phyloP scores from a whole-genome alignment of 1,140 invertebrate genomes.

The Drosophila insularis region DNA sequence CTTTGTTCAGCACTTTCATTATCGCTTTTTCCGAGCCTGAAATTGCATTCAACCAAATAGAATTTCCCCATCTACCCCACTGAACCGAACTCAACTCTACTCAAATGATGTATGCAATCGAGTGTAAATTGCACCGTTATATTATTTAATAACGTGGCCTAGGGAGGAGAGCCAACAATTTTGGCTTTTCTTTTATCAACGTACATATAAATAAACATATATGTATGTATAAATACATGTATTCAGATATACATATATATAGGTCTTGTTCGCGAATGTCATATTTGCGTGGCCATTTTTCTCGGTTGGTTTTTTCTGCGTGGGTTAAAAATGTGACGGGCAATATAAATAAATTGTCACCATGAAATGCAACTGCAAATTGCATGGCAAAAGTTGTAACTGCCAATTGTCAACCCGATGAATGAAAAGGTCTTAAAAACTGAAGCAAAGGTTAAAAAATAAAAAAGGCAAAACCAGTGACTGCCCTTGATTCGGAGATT shows the following conservation, averaged over 20 bases:
- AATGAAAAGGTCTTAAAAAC: neutral
- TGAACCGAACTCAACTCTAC: conserved; percentile 8
- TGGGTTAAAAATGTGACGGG: conserved; percentile 25
- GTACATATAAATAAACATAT: neutral
- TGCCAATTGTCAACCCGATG: conserved; percentile 18
- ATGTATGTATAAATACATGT: neutral
- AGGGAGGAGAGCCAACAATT: conserved; percentile 24
- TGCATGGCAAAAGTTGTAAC: conserved; percentile 25
- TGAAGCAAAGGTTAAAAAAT: conserved; percentile 3
- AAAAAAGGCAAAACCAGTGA: no score
- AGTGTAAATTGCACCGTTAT: conserved; percentile 61
- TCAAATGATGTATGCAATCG: conserved; percentile 63
- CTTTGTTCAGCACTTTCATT: conserved; percentile 56
- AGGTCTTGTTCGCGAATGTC: conserved; percentile 20
- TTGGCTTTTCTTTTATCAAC: neutral
- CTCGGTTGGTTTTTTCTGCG: conserved; percentile 4
- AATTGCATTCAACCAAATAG: conserved; percentile 62
- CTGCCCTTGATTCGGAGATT: no score
- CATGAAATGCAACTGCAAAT: conserved; percentile 51
- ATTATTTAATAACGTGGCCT: conserved; percentile 67
- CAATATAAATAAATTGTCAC: conserved; percentile 55
- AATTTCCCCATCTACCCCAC: conserved; percentile 12
- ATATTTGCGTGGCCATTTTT: conserved; percentile 44
- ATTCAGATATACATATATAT: conserved; percentile 24
- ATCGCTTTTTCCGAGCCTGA: conserved; percentile 35